Percentiles rank a stretch among this genome's conserved stretches.
Conservation (phyloP, 1,140 invertebrate genomes). For the Cydia fagiglandana region DNA sequence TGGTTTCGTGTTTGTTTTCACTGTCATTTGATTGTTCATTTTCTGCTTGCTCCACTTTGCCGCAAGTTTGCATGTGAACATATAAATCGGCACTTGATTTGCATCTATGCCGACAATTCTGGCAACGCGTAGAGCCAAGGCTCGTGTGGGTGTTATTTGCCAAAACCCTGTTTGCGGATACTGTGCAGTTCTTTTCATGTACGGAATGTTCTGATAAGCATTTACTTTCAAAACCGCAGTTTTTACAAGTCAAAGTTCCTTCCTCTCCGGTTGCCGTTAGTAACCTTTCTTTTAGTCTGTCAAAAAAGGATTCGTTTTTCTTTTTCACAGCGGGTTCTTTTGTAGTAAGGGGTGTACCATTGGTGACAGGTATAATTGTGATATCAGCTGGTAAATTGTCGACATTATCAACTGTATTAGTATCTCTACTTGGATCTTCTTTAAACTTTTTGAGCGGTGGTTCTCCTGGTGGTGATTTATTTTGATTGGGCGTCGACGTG, state of each 20-base stretch:
- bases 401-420: constrained; percentile 44
- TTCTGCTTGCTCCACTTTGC: constrained; percentile 64
- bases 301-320: constrained; percentile 89
- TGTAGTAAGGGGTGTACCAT: constrained; percentile 38
- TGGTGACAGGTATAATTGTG: constrained; percentile 50
- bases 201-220: constrained; percentile 89
- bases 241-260: constrained; percentile 84
- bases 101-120: constrained; percentile 90
- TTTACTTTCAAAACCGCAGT: constrained; percentile 89
- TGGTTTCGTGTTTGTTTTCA: constrained; percentile 58
- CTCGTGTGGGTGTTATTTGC: constrained; percentile 66
- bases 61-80: constrained; percentile 86
- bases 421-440: constrained; percentile 47
- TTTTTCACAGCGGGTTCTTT: constrained; percentile 72
- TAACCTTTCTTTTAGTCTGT: constrained; percentile 88
- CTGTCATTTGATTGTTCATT: constrained; percentile 58
- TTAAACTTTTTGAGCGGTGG: constrained; percentile 69
- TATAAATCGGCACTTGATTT: constrained; percentile 89
- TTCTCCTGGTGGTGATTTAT: constrained; percentile 54
- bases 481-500: constrained; percentile 67
- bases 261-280: constrained; percentile 78
- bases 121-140: constrained; percentile 88
- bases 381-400: constrained; percentile 59
- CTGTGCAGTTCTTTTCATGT: constrained; percentile 85
- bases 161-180: constrained; percentile 52